Evolutionary conservation across 1,140 invertebrate genomes (phyloP), one percentile per base, ranked within the genome.

Genomic region (Leguminivora glycinivorella): DNA sequence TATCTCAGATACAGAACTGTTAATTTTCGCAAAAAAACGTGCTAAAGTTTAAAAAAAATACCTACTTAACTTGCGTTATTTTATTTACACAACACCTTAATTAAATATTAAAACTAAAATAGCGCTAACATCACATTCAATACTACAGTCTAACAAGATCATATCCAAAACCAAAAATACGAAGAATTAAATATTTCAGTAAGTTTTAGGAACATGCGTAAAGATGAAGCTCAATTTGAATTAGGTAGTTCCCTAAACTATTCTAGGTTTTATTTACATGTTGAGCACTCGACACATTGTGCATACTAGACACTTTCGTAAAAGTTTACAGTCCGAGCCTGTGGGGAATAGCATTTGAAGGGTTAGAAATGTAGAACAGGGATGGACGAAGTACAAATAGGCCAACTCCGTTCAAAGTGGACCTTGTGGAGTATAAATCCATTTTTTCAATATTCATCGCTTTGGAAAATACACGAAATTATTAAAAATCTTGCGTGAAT

Each of bases 301-400:
- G 88, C 87, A 80, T 90, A 90, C 88, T 85, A 84, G 84, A 88
- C 83, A 90, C 88, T 91, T 90, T 86, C 84, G 85, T 72, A 89
- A 90, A 89, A 90, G 87, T 85, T 88, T 84, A 68, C 67, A 85
- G 85, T 88, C 26, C 19, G 47, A 52, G 47, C 47, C 7, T 22
- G 4, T 9, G 17, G 19, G 17, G 63, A 9, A 25, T 72, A 40
- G 29, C 67, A 70, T 58, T 78, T 70, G 69, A 66, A 24, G 14
- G 66, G 25, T 56, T 12, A 25, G 26, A 67, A 5, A 38, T 38
- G 34, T 31, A 31, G 31, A 38, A 38, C 12, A 38, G 34, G 2
- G 34, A 38, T 38, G 34, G 34, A 12, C 34, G 14, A 38, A 34
- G 31, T 34, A 34, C 9, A 10, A 10, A 29, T 5, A 29, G 26